Conservation (phyloP, 2,888 invertebrate species). For the Leptinotarsa peninsularis region DNA sequence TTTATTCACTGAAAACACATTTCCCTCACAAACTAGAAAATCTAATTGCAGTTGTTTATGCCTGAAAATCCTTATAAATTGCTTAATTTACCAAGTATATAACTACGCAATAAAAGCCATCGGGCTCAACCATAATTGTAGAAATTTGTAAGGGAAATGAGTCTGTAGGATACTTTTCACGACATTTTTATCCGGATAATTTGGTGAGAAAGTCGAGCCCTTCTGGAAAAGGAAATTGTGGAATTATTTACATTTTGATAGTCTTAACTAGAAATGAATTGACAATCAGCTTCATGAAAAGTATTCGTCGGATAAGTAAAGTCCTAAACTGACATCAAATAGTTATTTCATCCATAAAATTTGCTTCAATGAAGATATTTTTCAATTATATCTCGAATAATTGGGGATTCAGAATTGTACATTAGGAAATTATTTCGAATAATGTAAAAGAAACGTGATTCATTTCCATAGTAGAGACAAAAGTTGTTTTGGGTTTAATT, state of each 20-base stretch:
- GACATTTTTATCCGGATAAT: constrained; percentile 36
- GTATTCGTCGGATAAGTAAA: background rate
- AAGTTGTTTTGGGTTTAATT: too few relatives aligned
- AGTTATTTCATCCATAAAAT: too few relatives aligned
- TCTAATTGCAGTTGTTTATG: constrained; percentile 28
- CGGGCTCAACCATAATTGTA: constrained; percentile 42
- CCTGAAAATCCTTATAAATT: constrained; percentile 50
- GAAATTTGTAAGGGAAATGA: constrained; percentile 53
- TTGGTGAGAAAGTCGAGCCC: constrained; percentile 22
- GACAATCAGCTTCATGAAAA: background rate
- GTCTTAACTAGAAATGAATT: background rate
- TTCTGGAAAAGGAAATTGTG: constrained; percentile 23
- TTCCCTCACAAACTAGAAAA: background rate
- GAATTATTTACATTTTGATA: constrained; percentile 36
- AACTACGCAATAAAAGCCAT: constrained; percentile 49
- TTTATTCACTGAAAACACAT: background rate
- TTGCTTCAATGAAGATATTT: too few relatives aligned
- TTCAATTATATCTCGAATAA: too few relatives aligned
- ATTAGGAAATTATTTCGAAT: too few relatives aligned
- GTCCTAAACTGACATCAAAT: too few relatives aligned
- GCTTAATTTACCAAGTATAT: constrained; percentile 47
- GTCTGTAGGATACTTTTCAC: constrained; percentile 39
- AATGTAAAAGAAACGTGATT: too few relatives aligned
- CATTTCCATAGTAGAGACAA: too few relatives aligned
- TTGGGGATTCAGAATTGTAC: too few relatives aligned